These are phyloP conservation scores for Platygyra sinensis DNA, from an alignment of 64 coral and sea anemone species.

Conservation along the genomic window DNA sequence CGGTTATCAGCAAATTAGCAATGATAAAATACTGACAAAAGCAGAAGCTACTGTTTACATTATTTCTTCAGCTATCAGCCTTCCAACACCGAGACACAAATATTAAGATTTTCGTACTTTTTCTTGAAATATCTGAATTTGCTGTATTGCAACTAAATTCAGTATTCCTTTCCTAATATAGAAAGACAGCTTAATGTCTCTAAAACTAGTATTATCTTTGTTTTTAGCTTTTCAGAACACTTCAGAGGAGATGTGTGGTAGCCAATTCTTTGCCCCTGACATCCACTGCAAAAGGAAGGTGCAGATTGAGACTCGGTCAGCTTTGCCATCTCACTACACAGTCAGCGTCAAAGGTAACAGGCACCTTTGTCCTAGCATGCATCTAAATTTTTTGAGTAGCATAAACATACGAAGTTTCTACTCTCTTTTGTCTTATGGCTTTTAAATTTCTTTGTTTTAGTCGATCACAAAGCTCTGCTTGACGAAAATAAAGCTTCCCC, in stretches of 20 bases:
- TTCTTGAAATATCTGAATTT: too few species aligned
- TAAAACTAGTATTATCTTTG: too few species aligned
- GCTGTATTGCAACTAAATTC: too few species aligned
- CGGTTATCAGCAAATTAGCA: too few species aligned
- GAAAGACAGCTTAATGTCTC: not conserved
- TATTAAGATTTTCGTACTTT: too few species aligned
- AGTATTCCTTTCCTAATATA: too few species aligned
- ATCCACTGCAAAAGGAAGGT: constrained; percentile 31
- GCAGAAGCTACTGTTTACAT: too few species aligned
- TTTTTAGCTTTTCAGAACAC: not conserved
- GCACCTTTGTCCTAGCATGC: not conserved
- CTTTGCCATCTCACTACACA: constrained; percentile 14
- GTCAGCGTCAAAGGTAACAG: constrained; percentile 32
- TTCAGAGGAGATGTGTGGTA: not conserved
- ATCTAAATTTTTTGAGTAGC: too few species aligned
- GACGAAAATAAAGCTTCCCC: constrained; percentile 43
- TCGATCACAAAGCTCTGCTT: constrained; percentile 61
- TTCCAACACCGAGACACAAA: too few species aligned
- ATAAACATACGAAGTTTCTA: too few species aligned
- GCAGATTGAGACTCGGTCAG: constrained; percentile 20
- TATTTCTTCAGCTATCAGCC: too few species aligned
- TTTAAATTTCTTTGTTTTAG: constrained; percentile 23
- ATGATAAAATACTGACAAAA: too few species aligned
- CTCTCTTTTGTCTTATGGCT: not conserved
- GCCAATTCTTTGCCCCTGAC: not conserved